These are phyloP conservation scores for Panthera tigris DNA, from an alignment of 2,113 vertebrate genomes.

Conservation along the genomic window DNA sequence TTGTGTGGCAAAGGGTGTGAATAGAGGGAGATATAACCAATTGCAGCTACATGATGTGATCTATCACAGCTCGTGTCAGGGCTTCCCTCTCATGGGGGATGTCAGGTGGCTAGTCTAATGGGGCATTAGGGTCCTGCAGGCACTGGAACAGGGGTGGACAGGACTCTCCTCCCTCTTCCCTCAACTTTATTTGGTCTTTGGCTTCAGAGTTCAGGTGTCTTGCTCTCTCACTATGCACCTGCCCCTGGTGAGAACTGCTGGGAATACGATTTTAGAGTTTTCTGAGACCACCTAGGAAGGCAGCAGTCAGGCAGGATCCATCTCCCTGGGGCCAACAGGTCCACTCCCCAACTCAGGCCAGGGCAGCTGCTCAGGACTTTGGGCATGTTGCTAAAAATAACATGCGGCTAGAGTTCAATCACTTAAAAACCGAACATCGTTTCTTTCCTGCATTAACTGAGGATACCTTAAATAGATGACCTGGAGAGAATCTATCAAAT, in stretches of 20 bases:
- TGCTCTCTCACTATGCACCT: background rate
- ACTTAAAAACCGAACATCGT: background rate
- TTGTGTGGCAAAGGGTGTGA: background rate
- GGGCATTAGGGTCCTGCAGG: background rate
- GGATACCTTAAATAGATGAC: slow-evolving; percentile 37
- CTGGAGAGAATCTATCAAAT: slow-evolving; percentile 4
- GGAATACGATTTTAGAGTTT: background rate
- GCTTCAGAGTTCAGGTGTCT: background rate
- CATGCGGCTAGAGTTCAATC: background rate
- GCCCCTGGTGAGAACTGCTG: background rate
- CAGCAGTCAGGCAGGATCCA: too few species aligned
- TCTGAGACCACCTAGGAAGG: background rate
- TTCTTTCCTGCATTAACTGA: slow-evolving; percentile 33
- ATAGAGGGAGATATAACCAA: background rate
- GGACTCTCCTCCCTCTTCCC: background rate
- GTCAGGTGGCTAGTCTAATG: background rate
- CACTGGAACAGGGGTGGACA: background rate
- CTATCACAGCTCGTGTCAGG: background rate
- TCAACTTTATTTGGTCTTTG: background rate
- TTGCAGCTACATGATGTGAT: background rate
- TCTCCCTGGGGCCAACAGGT: background rate
- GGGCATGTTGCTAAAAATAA: background rate
- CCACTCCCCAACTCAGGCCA: background rate
- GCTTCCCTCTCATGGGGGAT: fast-evolving
- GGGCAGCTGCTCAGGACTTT: background rate